These are phyloP conservation scores for Calyptommatus sinebrachiatus DNA, from an alignment of 2,113 vertebrate genomes.

Conservation along the genomic window DNA sequence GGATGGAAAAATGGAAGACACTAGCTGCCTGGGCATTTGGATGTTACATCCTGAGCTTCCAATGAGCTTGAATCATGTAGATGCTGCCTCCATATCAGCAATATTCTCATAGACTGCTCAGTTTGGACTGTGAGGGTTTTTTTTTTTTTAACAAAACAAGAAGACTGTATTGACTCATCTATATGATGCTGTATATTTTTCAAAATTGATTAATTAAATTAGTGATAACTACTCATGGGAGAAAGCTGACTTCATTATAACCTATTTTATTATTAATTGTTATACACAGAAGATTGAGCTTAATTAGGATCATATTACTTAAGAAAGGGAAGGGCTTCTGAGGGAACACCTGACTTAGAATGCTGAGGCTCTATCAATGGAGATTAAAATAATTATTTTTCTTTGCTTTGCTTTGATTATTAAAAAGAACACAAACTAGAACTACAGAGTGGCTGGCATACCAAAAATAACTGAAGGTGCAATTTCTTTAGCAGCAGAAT, in stretches of 20 bases:
- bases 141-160: slow-evolving; percentile 9
- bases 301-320: slow-evolving; percentile 33
- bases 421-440: slow-evolving; percentile 12
- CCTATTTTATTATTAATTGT: slow-evolving; percentile 36
- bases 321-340: slow-evolving; percentile 14
- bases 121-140: slow-evolving; percentile 19
- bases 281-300: slow-evolving; percentile 20
- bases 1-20: too few species aligned
- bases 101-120: neutral
- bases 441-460: slow-evolving; percentile 11
- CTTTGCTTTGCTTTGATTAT: neutral
- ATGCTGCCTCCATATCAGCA: neutral
- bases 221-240: slow-evolving; percentile 31
- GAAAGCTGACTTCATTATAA: slow-evolving; percentile 36
- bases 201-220: slow-evolving; percentile 54
- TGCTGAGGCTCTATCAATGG: slow-evolving; percentile 1
- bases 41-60: too few species aligned
- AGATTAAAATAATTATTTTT: slow-evolving; percentile 11
- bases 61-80: too few species aligned
- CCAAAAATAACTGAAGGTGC: slow-evolving; percentile 5
- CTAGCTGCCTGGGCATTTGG: too few species aligned
- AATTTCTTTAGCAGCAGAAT: neutral
- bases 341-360: slow-evolving; percentile 28
- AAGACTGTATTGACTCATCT: slow-evolving; percentile 11
- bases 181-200: slow-evolving; percentile 22